A percentile compares a stretch with the other conserved stretches of the same genome.
Conservation (phyloP, 2,113 vertebrate genomes). For the Podarcis cretensis region DNA sequence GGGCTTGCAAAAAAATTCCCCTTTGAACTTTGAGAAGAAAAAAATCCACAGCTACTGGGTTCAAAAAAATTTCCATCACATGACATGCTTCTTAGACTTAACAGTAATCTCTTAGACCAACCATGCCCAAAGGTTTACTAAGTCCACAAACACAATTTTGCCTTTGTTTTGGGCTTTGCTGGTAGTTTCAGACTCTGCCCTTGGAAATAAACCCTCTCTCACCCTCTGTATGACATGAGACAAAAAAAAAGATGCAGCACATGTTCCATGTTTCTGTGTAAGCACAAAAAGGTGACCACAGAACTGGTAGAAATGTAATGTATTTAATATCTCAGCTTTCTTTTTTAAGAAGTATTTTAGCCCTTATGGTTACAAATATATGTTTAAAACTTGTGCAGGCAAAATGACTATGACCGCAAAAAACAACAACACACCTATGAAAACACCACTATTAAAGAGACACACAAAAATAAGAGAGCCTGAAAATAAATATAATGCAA, state of each 20-base stretch:
- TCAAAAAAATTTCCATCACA: background rate
- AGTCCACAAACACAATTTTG: background rate
- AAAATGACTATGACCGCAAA: too few species aligned
- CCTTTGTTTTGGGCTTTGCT: background rate
- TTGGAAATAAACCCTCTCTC: background rate
- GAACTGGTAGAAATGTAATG: background rate
- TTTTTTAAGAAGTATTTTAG: background rate
- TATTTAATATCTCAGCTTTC: background rate
- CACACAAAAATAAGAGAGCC: too few species aligned
- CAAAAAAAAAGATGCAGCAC: background rate
- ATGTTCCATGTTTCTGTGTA: background rate
- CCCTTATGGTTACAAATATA: background rate
- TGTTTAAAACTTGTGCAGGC: background rate
- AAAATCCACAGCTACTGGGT: background rate
- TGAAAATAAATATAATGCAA: too few species aligned
- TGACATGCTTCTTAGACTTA: background rate
- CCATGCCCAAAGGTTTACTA: background rate
- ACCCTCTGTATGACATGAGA: background rate
- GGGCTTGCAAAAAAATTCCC: background rate
- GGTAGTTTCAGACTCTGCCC: background rate
- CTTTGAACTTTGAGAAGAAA: conserved; percentile 7
- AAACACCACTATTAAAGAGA: too few species aligned
- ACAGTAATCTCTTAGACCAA: background rate
- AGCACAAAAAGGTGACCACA: background rate
- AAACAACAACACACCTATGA: too few species aligned